Percentiles rank a stretch among this genome's conserved stretches.
These are phyloP conservation scores for Pygoscelis antarcticus DNA, from an alignment of 2,113 vertebrate genomes.

Conservation along the genomic window DNA sequence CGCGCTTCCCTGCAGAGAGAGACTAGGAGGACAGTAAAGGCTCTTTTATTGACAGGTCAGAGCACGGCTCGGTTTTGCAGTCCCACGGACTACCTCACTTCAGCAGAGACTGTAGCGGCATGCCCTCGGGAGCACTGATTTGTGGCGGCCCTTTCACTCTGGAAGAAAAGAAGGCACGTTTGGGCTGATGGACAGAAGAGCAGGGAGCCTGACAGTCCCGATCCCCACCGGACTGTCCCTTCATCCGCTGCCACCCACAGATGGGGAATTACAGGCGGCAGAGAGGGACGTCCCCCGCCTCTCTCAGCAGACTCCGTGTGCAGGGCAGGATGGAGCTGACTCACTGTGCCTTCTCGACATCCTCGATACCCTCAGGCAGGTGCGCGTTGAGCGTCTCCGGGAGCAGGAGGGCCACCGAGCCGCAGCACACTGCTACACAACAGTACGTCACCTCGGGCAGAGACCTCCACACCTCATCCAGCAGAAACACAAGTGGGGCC, in stretches of 20 bases:
- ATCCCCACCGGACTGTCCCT: background rate
- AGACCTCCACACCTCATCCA: slow-evolving; percentile 36
- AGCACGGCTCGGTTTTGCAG: background rate
- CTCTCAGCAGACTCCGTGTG: accelerated
- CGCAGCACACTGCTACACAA: background rate
- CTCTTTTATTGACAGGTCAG: background rate
- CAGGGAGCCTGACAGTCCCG: background rate
- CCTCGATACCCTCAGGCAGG: slow-evolving; percentile 41
- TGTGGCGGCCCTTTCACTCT: background rate
- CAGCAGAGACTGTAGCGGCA: background rate
- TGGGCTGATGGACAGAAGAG: background rate
- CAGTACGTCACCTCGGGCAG: slow-evolving; percentile 20
- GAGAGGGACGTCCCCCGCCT: background rate
- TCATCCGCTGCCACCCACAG: background rate
- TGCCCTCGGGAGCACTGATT: accelerated
- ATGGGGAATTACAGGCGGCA: accelerated
- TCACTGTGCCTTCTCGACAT: background rate
- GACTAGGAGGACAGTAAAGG: background rate
- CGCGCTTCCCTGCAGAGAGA: background rate
- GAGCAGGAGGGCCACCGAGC: slow-evolving; percentile 9
- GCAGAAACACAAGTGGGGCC: slow-evolving; percentile 36
- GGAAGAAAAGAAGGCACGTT: accelerated
- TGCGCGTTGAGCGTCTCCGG: background rate
- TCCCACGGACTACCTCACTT: background rate
- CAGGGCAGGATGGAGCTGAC: background rate